phyloP scores from a whole-genome alignment of 35 echinoderm and acorn worm species.

The Stichopus chloronotus region DNA sequence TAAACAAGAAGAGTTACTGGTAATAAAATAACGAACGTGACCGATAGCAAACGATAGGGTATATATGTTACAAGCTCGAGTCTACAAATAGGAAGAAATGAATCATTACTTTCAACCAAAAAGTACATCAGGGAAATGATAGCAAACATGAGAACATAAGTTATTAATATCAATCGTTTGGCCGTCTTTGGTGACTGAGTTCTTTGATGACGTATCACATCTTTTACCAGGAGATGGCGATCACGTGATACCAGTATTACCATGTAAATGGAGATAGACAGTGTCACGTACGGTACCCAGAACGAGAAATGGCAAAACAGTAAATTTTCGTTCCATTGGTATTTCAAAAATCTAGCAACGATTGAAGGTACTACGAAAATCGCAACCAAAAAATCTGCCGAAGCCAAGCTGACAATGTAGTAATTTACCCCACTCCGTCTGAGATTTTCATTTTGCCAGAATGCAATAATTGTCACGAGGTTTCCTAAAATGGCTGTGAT shows the following conservation, averaged over 20 bases:
- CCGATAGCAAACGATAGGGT: background rate
- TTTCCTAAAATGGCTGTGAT: background rate
- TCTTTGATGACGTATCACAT: background rate
- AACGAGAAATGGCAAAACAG: background rate
- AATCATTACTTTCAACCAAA: background rate
- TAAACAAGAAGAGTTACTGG: background rate
- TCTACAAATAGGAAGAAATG: background rate
- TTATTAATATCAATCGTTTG: background rate
- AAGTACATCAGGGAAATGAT: background rate
- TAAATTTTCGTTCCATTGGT: background rate
- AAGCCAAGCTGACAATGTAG: conserved; percentile 17
- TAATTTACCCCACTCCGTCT: background rate
- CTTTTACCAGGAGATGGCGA: conserved; percentile 10
- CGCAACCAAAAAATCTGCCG: background rate
- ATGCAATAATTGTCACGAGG: background rate
- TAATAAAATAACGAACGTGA: background rate
- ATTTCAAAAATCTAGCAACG: background rate
- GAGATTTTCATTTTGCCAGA: background rate
- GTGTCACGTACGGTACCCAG: background rate
- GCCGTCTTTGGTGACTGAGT: background rate
- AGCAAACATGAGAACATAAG: background rate
- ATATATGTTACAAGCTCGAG: background rate
- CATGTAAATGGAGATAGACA: background rate
- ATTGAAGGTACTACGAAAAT: background rate
- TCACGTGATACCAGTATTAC: conserved; percentile 10